These are phyloP conservation scores for Omphaloscelis lunosa DNA, from an alignment of 2,888 invertebrate genomes.

Conservation along the genomic window DNA sequence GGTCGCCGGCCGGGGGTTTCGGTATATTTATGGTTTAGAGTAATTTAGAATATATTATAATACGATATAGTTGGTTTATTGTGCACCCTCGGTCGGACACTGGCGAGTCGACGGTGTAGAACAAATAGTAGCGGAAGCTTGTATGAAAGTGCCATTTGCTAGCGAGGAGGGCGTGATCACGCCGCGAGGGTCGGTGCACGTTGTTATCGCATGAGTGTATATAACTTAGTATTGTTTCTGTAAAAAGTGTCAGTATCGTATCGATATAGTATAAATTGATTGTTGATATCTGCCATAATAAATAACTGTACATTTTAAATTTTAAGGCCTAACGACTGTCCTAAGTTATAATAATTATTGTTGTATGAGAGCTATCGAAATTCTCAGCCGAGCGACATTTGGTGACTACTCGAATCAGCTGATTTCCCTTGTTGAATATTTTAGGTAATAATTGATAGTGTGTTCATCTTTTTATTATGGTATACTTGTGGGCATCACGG, in stretches of 20 bases:
- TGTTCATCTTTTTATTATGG: conserved; percentile 77
- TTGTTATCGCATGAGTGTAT: conserved; percentile 81
- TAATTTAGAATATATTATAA: conserved; percentile 76
- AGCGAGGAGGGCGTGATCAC: conserved; percentile 66
- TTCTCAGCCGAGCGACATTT: conserved; percentile 74
- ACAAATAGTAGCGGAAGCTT: conserved; percentile 67
- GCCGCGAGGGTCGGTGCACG: conserved; percentile 73
- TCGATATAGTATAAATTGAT: conserved; percentile 86
- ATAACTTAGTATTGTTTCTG: conserved; percentile 83
- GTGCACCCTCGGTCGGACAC: conserved; percentile 70
- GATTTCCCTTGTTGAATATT: conserved; percentile 79
- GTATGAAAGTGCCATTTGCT: conserved; percentile 82
- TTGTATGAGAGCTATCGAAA: conserved; percentile 80
- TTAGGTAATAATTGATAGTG: conserved; percentile 79
- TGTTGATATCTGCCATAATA: conserved; percentile 91
- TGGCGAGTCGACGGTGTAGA: conserved; percentile 57
- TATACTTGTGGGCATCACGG: conserved; percentile 70
- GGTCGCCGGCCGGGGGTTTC: conserved; percentile 70
- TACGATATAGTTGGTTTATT: conserved; percentile 70
- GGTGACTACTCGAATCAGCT: conserved; percentile 69
- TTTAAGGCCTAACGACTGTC: conserved; percentile 90
- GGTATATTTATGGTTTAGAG: conserved; percentile 78
- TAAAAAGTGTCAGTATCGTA: conserved; percentile 86
- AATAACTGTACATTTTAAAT: conserved; percentile 88
- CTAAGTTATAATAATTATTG: conserved; percentile 86